These are phyloP conservation scores for Noctua janthina DNA, from an alignment of 2,888 invertebrate genomes.

Conservation along the genomic window DNA sequence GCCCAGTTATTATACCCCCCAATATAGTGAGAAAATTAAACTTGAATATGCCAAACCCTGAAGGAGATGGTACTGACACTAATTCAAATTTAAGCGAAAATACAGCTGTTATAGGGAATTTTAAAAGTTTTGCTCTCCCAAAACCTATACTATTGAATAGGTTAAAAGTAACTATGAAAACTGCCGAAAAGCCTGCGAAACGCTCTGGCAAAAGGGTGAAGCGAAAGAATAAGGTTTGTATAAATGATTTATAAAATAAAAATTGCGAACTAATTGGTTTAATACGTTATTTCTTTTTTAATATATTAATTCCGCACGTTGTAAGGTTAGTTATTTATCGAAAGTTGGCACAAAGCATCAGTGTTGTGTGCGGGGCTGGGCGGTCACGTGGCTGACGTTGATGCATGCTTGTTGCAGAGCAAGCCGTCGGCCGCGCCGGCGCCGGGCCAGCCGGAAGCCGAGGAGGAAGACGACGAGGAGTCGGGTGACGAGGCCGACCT, in stretches of 20 bases:
- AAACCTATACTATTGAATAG: slow-evolving; percentile 88
- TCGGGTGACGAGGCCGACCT: slow-evolving; percentile 92
- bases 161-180: slow-evolving; percentile 84
- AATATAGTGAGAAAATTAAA: slow-evolving; percentile 80
- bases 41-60: slow-evolving; percentile 76
- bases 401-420: slow-evolving; percentile 81
- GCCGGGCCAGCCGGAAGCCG: slow-evolving; percentile 79
- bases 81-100: slow-evolving; percentile 75
- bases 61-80: slow-evolving; percentile 72
- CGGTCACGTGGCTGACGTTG: slow-evolving; percentile 23
- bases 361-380: slow-evolving; percentile 18
- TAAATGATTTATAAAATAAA: slow-evolving; percentile 52
- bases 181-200: slow-evolving; percentile 77
- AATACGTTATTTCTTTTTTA: slow-evolving; percentile 17
- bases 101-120: slow-evolving; percentile 85
- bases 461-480: slow-evolving; percentile 91
- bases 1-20: slow-evolving; percentile 79
- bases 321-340: neutral
- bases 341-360: slow-evolving; percentile 17
- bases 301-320: slow-evolving; percentile 14
- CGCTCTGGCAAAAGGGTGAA: slow-evolving; percentile 77
- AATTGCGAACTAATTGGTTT: slow-evolving; percentile 23
- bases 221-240: slow-evolving; percentile 87
- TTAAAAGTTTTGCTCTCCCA: slow-evolving; percentile 89
- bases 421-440: slow-evolving; percentile 60